Conservation (phyloP, 2,888 invertebrate species). For the Drosophila bunnanda region DNA sequence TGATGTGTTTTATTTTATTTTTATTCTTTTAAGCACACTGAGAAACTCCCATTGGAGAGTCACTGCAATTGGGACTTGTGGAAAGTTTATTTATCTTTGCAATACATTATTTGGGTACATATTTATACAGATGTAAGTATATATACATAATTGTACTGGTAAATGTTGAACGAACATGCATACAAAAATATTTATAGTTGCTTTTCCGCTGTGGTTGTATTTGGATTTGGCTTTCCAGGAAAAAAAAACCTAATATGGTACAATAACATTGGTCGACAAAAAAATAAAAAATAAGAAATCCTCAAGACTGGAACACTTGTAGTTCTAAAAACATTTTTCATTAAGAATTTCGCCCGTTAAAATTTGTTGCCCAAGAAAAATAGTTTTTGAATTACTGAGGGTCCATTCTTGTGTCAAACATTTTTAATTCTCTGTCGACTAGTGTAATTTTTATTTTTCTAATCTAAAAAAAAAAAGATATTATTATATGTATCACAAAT, state of each 20-base stretch:
- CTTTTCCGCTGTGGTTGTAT: conserved; percentile 10
- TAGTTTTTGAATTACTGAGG: background rate
- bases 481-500: conserved; percentile 75
- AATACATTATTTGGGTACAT: conserved; percentile 19
- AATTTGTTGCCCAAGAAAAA: background rate
- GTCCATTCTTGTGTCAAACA: background rate
- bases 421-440: conserved; percentile 7
- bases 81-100: conserved; percentile 16
- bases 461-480: conserved; percentile 42
- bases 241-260: conserved; percentile 64
- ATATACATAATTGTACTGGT: conserved; percentile 37
- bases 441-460: conserved; percentile 49
- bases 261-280: conserved; percentile 52
- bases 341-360: background rate
- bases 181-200: conserved; percentile 63
- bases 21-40: conserved; percentile 6
- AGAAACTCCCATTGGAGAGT: background rate
- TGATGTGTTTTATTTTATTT: conserved; percentile 1
- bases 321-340: background rate
- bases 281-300: background rate
- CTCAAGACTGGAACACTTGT: background rate
- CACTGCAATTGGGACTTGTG: conserved; percentile 3
- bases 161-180: conserved; percentile 56
- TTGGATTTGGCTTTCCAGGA: conserved; percentile 56
- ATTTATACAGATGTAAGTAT: conserved; percentile 34